phyloP scores from a whole-genome alignment of 2,888 invertebrate genomes.

The Peribatodes rhomboidaria region DNA sequence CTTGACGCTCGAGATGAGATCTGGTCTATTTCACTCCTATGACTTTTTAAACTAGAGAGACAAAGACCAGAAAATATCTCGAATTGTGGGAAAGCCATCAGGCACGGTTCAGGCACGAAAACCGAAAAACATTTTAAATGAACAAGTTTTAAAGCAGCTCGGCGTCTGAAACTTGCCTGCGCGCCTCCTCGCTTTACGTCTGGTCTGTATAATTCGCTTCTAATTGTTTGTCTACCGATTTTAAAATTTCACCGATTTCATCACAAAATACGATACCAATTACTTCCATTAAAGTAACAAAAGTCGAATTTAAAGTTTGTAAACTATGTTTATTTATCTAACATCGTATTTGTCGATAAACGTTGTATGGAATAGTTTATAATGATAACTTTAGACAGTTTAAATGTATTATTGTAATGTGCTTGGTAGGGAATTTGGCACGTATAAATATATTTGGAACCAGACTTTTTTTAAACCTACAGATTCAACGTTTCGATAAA shows the following conservation, averaged over 20 bases:
- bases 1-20: no score
- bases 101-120: no score
- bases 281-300: conserved; percentile 11
- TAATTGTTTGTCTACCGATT: conserved; percentile 18
- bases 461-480: neutral
- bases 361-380: conserved; percentile 27
- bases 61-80: no score
- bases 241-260: conserved; percentile 3
- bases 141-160: no score
- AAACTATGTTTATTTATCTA: conserved; percentile 12
- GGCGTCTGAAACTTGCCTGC: no score
- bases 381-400: conserved; percentile 53
- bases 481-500: no score
- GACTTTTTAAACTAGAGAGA: no score
- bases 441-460: conserved; percentile 24
- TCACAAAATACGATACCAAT: conserved; percentile 16
- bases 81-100: no score
- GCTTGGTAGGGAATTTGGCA: conserved; percentile 4
- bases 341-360: conserved; percentile 14
- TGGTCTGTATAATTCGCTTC: no score
- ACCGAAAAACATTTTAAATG: no score
- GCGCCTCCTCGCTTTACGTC: no score
- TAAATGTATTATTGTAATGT: conserved; percentile 36
- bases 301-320: conserved; percentile 26
- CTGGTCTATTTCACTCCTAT: no score